phyloP scores from a whole-genome alignment of 2,797 vertebrate species.

The Enteromius thamalakanensis region DNA sequence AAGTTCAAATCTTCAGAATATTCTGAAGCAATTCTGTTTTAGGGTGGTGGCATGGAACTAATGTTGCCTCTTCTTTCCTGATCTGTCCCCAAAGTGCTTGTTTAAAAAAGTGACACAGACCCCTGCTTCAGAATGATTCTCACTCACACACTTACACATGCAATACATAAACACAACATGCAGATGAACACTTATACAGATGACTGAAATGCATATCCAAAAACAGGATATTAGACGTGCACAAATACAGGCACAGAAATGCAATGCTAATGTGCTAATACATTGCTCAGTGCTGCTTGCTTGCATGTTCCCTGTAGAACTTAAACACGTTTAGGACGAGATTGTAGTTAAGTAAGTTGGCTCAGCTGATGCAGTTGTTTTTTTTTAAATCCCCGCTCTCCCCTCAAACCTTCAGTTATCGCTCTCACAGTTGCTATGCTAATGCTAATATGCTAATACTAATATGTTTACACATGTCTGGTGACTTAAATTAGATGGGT shows the following conservation, averaged over 20 bases:
- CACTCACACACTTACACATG: constrained; percentile 39
- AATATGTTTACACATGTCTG: constrained; percentile 13
- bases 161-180: constrained; percentile 16
- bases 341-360: constrained; percentile 1
- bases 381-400: background rate
- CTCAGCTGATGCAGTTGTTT: constrained; percentile 12
- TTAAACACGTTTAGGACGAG: constrained; percentile 5
- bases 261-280: constrained; percentile 54
- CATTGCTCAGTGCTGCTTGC: constrained; percentile 78
- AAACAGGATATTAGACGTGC: constrained; percentile 29
- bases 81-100: constrained; percentile 92
- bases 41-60: constrained; percentile 99
- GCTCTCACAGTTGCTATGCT: constrained; percentile 19
- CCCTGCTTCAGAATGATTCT: constrained; percentile 93
- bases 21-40: constrained; percentile 99
- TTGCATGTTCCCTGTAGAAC: constrained; percentile 73
- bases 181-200: constrained; percentile 28
- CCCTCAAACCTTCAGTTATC: background rate
- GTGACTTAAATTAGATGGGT: constrained; percentile 1
- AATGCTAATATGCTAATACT: constrained; percentile 12
- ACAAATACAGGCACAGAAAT: constrained; percentile 34
- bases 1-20: constrained; percentile 95
- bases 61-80: constrained; percentile 95
- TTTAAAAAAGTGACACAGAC: constrained; percentile 84
- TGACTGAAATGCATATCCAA: constrained; percentile 12